These are phyloP conservation scores for Lepidurus apus DNA, from an alignment of 1,140 invertebrate species.

Conservation along the genomic window DNA sequence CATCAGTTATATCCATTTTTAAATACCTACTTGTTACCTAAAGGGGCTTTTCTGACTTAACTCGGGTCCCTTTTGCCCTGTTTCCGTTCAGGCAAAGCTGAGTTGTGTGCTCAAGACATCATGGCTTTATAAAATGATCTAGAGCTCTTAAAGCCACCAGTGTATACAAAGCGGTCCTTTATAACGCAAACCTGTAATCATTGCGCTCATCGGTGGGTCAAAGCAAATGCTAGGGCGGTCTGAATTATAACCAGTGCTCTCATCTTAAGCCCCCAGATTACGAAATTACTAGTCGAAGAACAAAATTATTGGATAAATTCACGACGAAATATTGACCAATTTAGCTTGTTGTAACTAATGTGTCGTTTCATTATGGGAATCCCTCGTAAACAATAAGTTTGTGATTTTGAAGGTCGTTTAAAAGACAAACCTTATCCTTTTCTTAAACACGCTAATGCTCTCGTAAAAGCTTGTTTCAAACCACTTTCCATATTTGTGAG, in stretches of 20 bases:
- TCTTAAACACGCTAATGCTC: too few species aligned
- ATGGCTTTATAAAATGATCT: background rate
- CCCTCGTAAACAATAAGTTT: too few species aligned
- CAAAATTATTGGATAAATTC: too few species aligned
- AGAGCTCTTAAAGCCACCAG: background rate
- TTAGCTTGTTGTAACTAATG: too few species aligned
- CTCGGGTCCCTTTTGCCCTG: background rate
- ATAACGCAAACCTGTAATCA: background rate
- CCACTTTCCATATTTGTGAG: too few species aligned
- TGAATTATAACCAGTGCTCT: background rate
- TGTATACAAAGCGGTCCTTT: background rate
- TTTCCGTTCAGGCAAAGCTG: background rate
- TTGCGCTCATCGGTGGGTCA: background rate
- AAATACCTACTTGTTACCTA: background rate
- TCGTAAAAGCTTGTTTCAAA: too few species aligned
- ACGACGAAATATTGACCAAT: too few species aligned
- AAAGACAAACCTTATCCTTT: too few species aligned
- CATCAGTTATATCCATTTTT: background rate
- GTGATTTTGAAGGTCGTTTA: too few species aligned
- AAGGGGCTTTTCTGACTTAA: background rate
- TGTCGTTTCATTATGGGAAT: too few species aligned
- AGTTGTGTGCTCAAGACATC: background rate
- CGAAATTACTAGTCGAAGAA: background rate
- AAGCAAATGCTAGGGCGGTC: background rate
- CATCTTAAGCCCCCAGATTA: background rate